Conservation (phyloP, 2,888 invertebrate genomes). For the Cephus nigrinus region DNA sequence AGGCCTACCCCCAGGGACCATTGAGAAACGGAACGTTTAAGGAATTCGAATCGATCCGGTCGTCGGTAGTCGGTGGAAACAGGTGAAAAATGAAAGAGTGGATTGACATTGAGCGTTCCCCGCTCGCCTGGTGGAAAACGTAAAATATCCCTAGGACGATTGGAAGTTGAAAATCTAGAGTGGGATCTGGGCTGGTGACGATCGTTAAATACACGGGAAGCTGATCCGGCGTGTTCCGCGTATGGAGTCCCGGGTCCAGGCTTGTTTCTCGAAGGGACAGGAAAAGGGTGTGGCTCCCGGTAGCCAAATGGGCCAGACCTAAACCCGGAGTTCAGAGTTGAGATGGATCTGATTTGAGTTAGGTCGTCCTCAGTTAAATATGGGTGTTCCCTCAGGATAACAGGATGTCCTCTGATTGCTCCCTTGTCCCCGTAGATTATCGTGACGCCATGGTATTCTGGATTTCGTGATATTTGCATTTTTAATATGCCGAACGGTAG, state of each 20-base stretch:
- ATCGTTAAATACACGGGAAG: constrained; percentile 18
- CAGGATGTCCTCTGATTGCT: constrained; percentile 60
- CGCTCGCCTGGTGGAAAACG: not conserved
- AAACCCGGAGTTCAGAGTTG: constrained; percentile 25
- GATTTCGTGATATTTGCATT: constrained; percentile 45
- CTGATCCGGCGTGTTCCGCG: constrained; percentile 2
- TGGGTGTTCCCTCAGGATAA: constrained; percentile 57
- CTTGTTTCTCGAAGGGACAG: constrained; percentile 20
- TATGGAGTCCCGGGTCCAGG: not conserved
- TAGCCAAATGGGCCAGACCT: constrained; percentile 51
- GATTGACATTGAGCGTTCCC: not conserved
- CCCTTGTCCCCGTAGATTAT: constrained; percentile 55
- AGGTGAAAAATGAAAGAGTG: not conserved
- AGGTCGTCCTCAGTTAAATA: constrained; percentile 39
- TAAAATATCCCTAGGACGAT: not conserved
- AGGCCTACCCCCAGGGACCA: constrained; percentile 24
- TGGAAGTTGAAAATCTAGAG: not conserved
- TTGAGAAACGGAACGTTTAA: constrained; percentile 19
- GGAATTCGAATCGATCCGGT: constrained; percentile 18
- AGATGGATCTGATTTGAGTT: constrained; percentile 50
- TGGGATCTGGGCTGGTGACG: constrained; percentile 6
- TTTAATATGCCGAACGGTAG: constrained; percentile 36
- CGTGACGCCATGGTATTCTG: constrained; percentile 29
- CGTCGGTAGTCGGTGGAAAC: not conserved
- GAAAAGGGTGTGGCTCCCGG: constrained; percentile 55